phyloP scores from a whole-genome alignment of 2,113 vertebrate genomes.

The Chionomys nivalis region DNA sequence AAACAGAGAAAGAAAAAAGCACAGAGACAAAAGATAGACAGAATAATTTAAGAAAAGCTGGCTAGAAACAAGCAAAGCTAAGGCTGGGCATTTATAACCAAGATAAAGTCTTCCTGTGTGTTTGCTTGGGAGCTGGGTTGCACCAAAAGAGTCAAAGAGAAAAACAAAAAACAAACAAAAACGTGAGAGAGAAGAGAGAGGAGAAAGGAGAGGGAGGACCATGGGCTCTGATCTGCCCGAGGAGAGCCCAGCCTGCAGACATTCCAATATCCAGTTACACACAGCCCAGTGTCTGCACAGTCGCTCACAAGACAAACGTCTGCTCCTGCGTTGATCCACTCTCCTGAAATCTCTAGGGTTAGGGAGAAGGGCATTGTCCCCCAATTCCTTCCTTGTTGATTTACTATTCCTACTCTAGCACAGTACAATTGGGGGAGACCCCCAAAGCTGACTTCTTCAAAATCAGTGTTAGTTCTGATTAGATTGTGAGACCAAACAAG shows the following conservation, averaged over 20 bases:
- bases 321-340: neutral
- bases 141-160: neutral
- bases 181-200: neutral
- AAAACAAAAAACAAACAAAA: neutral
- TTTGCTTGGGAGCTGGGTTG: neutral
- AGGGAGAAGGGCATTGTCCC: rapidly evolving
- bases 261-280: neutral
- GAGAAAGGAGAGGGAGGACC: neutral
- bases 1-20: neutral
- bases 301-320: neutral
- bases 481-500: neutral
- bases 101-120: neutral
- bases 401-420: rapidly evolving
- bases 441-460: neutral
- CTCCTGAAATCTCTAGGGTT: neutral
- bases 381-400: rapidly evolving
- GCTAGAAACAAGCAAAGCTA: neutral
- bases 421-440: neutral
- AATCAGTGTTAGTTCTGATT: neutral
- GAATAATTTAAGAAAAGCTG: neutral
- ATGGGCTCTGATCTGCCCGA: neutral
- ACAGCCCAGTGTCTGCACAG: neutral
- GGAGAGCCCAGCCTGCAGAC: neutral
- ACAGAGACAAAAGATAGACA: neutral
- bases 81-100: neutral